Evolutionary conservation across 2,888 invertebrate species (phyloP).

Genomic region (Thera obeliscata): DNA sequence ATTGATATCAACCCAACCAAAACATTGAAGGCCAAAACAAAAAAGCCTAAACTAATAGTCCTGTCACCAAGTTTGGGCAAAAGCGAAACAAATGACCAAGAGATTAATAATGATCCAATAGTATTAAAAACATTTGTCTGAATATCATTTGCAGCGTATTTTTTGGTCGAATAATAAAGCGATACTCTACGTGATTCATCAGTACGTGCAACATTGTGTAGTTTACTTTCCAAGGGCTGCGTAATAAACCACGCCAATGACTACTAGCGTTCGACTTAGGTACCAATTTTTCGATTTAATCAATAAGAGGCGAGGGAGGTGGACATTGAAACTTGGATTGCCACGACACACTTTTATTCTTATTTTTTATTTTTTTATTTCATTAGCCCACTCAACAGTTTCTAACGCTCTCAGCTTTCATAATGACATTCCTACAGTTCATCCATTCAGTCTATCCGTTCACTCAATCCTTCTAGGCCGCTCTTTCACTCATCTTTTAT

Average conservation of each 20-base stretch:
- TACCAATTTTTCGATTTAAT: slow-evolving; percentile 29
- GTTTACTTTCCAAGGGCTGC: slow-evolving; percentile 25
- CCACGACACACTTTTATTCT: too few species aligned
- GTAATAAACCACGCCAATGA: slow-evolving; percentile 27
- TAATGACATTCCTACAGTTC: too few species aligned
- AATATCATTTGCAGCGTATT: neutral
- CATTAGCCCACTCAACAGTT: too few species aligned
- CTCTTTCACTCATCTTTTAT: too few species aligned
- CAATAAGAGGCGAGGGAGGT: slow-evolving; percentile 20
- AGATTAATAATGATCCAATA: neutral
- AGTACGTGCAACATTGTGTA: slow-evolving; percentile 7
- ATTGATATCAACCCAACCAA: slow-evolving; percentile 32
- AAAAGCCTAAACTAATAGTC: neutral
- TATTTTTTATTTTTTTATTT: too few species aligned
- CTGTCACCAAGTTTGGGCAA: neutral
- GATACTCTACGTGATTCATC: slow-evolving; percentile 11
- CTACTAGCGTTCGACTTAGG: slow-evolving; percentile 18
- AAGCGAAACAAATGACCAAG: neutral
- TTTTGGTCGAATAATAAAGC: slow-evolving; percentile 2
- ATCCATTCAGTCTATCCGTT: too few species aligned
- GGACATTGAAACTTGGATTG: too few species aligned
- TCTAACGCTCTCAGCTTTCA: too few species aligned
- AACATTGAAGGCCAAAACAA: neutral
- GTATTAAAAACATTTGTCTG: neutral
- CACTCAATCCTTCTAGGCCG: too few species aligned